Percentiles rank a stretch among this genome's conserved stretches.
phyloP scores from a whole-genome alignment of 2,113 vertebrate genomes.

The Ardeotis arabs region DNA sequence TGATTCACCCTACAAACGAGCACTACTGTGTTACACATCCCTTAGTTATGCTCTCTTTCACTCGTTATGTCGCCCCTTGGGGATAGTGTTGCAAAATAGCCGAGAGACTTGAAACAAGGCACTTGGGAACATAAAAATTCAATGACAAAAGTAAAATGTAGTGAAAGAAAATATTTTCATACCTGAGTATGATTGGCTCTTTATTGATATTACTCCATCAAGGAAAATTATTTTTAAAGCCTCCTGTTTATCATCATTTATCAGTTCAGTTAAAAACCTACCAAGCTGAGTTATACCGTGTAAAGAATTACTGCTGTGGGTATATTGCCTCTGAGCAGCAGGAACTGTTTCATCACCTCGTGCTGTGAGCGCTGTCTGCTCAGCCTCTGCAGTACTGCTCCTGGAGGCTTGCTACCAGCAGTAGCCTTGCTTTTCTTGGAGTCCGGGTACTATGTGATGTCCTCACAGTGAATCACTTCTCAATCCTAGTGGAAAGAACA shows the following conservation, averaged over 20 bases:
- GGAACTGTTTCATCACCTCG: neutral
- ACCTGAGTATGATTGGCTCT: slow-evolving; percentile 4
- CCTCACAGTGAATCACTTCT: neutral
- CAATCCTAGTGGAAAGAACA: neutral
- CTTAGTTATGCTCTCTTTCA: neutral
- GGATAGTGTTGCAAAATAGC: slow-evolving; percentile 24
- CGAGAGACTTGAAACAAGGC: slow-evolving; percentile 21
- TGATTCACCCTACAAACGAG: neutral
- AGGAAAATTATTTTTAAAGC: slow-evolving; percentile 13
- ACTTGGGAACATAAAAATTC: slow-evolving; percentile 8
- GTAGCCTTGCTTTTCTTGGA: neutral
- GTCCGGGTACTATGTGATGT: neutral
- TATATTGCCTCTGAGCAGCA: neutral
- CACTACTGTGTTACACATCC: slow-evolving; percentile 11
- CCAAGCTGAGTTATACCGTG: neutral
- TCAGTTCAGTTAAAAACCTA: neutral
- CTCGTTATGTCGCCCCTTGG: slow-evolving; percentile 16
- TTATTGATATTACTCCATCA: neutral
- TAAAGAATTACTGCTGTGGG: neutral
- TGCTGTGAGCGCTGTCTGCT: neutral
- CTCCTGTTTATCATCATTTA: neutral
- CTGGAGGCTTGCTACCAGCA: neutral
- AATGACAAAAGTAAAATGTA: neutral
- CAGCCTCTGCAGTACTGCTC: neutral
- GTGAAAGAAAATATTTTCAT: slow-evolving; percentile 15